Evolutionary conservation across 2,888 invertebrate species (phyloP).

Genomic region (Chalcosyrphus nemorum): DNA sequence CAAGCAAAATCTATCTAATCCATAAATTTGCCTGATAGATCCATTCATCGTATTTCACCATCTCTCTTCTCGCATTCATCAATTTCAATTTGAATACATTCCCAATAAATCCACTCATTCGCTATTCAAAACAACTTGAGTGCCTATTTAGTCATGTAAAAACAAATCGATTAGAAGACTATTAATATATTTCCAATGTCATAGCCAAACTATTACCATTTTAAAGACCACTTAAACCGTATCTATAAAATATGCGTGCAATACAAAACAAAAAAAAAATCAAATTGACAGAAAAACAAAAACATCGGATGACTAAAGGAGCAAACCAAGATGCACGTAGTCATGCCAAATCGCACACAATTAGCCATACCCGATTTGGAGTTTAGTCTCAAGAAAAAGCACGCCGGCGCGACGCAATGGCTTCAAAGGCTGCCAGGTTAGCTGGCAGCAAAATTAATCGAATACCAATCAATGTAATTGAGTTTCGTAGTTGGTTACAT

Average conservation of each 20-base stretch:
- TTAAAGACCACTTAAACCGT: constrained; percentile 12
- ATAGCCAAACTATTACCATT: constrained; percentile 32
- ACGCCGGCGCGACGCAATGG: background rate
- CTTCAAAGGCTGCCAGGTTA: constrained; percentile 21
- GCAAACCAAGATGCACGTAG: background rate
- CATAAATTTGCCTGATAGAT: background rate
- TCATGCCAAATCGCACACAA: background rate
- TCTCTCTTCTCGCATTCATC: background rate
- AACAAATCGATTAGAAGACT: constrained; percentile 20
- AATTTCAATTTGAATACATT: constrained; percentile 25
- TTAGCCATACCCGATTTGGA: constrained; percentile 13
- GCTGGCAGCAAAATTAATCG: constrained; percentile 50
- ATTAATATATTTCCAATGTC: constrained; percentile 17
- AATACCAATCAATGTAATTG: constrained; percentile 47
- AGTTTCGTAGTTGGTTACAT: constrained; percentile 45
- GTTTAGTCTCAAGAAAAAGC: background rate
- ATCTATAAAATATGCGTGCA: constrained; percentile 22
- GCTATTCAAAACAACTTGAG: background rate
- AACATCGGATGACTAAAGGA: background rate
- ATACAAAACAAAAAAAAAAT: background rate
- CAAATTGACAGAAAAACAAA: background rate
- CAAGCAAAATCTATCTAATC: background rate
- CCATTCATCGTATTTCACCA: background rate
- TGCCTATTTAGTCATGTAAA: constrained; percentile 1
- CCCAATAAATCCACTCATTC: background rate